These are phyloP conservation scores for Agrenia bidenticulata DNA, from an alignment of 2,888 invertebrate genomes.

Conservation along the genomic window DNA sequence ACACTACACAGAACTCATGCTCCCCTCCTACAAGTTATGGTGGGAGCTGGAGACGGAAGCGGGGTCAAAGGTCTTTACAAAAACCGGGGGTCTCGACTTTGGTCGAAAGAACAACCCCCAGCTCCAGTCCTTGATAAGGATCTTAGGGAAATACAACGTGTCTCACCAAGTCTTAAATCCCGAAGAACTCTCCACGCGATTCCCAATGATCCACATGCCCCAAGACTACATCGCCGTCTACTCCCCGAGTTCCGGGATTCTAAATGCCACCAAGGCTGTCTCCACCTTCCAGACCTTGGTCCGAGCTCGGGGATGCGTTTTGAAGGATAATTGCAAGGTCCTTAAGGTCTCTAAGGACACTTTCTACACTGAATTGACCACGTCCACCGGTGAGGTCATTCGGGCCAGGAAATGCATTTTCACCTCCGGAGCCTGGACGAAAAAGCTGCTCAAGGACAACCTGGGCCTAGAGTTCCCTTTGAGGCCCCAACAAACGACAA, in stretches of 20 bases:
- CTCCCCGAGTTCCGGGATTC: slow-evolving; percentile 42
- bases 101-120: slow-evolving; percentile 24
- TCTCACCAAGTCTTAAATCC: slow-evolving; percentile 26
- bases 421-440: slow-evolving; percentile 47
- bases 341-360: slow-evolving; percentile 24
- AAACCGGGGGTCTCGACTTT: slow-evolving; percentile 49
- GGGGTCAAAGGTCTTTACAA: slow-evolving; percentile 32
- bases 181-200: slow-evolving; percentile 22
- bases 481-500: slow-evolving; percentile 31
- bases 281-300: slow-evolving; percentile 46
- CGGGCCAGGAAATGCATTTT: slow-evolving; percentile 41
- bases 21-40: slow-evolving; percentile 43
- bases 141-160: slow-evolving; percentile 36
- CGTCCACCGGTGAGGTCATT: neutral
- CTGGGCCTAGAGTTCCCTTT: slow-evolving; percentile 35
- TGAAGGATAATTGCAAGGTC: slow-evolving; percentile 42
- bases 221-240: slow-evolving; percentile 36
- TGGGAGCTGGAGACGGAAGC: slow-evolving; percentile 37
- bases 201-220: slow-evolving; percentile 39
- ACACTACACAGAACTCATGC: slow-evolving; percentile 46
- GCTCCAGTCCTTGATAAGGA: slow-evolving; percentile 26
- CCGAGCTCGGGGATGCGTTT: slow-evolving; percentile 23
- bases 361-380: neutral
- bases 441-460: slow-evolving; percentile 34
- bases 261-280: slow-evolving; percentile 49